phyloP scores from a whole-genome alignment of 2,888 invertebrate species.

The Boloria selene region DNA sequence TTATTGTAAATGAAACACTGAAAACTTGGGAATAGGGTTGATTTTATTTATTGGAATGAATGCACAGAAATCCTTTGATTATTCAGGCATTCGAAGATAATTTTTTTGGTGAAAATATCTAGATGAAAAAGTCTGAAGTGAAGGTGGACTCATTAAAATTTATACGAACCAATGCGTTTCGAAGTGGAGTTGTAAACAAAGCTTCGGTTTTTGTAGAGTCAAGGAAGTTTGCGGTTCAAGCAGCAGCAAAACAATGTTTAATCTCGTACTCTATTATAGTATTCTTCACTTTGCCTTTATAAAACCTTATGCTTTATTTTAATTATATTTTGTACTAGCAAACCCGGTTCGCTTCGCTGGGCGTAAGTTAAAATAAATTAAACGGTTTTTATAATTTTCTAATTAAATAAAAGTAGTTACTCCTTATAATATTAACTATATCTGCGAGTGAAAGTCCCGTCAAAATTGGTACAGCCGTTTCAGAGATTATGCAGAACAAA shows the following conservation, averaged over 20 bases:
- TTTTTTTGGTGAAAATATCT: slow-evolving; percentile 43
- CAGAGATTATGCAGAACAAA: no score
- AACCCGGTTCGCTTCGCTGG: no score
- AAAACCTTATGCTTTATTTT: not conserved
- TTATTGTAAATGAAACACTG: not conserved
- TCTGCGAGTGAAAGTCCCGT: no score
- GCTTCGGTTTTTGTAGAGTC: slow-evolving; percentile 28
- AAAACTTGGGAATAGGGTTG: not conserved
- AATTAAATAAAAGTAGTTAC: no score
- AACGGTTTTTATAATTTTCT: no score
- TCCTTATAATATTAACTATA: no score
- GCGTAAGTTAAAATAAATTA: no score
- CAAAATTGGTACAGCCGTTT: no score
- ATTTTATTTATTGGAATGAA: not conserved
- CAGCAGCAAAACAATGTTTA: slow-evolving; percentile 34
- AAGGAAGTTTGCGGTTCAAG: slow-evolving; percentile 38
- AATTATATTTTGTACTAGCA: not conserved
- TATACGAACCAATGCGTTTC: slow-evolving; percentile 61
- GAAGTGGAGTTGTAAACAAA: slow-evolving; percentile 57
- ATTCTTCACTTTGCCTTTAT: slow-evolving; percentile 12
- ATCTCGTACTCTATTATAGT: slow-evolving; percentile 22
- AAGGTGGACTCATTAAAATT: slow-evolving; percentile 71
- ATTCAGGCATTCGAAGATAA: slow-evolving; percentile 25
- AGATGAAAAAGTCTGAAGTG: slow-evolving; percentile 46
- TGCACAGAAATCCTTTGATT: slow-evolving; percentile 23